Evolutionary conservation across 2,797 vertebrate genomes (phyloP).

Genomic region (Enteromius fasciolatus): DNA sequence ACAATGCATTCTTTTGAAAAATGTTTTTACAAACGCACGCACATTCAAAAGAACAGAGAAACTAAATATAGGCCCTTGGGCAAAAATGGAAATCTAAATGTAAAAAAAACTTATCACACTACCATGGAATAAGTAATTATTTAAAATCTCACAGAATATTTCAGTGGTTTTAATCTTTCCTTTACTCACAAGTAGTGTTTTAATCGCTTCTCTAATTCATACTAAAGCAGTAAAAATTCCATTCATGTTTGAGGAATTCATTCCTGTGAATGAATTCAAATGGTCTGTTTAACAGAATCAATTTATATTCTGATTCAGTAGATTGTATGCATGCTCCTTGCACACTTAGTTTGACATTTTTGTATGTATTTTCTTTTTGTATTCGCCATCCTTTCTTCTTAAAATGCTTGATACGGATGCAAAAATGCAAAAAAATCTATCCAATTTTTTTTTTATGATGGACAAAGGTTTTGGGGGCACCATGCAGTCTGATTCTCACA

Average conservation of each 20-base stretch:
- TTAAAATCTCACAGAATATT: not conserved
- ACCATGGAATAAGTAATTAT: not conserved
- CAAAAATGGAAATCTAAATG: slow-evolving; percentile 4
- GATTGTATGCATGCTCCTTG: not conserved
- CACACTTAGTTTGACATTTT: no score
- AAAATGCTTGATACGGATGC: no score
- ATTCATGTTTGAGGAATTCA: not conserved
- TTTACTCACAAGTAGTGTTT: not conserved
- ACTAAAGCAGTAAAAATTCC: not conserved
- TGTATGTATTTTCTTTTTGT: no score
- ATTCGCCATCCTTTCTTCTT: no score
- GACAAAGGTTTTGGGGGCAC: no score
- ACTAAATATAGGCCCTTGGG: slow-evolving; percentile 6
- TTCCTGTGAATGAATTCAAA: not conserved
- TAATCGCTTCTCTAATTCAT: not conserved
- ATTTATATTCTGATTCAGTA: not conserved
- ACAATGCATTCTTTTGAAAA: not conserved
- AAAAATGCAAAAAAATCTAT: no score
- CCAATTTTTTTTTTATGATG: no score
- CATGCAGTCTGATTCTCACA: no score
- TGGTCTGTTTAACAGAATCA: not conserved
- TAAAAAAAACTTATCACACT: not conserved
- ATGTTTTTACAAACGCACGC: not conserved
- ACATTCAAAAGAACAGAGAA: not conserved
- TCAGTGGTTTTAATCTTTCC: not conserved